Base-by-base conservation (phyloP, 2,113 vertebrate species). In the Sialia sialis region DNA sequence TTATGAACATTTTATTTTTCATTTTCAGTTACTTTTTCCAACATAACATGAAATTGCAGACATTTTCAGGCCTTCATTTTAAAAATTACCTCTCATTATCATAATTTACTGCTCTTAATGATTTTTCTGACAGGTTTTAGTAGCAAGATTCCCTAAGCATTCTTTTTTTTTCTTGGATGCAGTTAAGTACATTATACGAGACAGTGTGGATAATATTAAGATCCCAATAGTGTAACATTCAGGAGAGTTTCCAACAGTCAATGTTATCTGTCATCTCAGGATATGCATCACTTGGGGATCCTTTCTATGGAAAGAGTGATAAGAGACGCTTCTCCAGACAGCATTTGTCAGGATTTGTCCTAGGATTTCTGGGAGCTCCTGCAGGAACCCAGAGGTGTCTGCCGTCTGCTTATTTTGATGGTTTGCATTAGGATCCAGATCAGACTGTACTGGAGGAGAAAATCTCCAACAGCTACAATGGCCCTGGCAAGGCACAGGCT, bases 101-200 rank as follows among this genome's bases (percentile, higher is more conserved):
- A 70, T 97, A 97, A 98, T 97, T 97, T 97, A 97, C 81, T 91
- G 54, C 95, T 96, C 70, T 48, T 95, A 97, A 98, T 96, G 96
- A 97, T 97, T 97, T 95, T 98, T 97, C 90, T 97, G 98, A 96
- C 91, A 95, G 34, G 9, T 96, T 96, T 98, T 93, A 96, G 86
- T 94, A 90, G 88, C 75, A 95, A 96, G 94, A 97, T 91, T 68
- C 91, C 85, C 72, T 92, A 97, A 95, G 86, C 89, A 60, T 87
- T 97, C 51, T 96, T 97, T 96, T 80, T 36, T 96, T 95, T 84
- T 82, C 96, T 92, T 81, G 62, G 22, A 64, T 95, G 52, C 43
- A 88, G 77, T 93, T 94, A 95, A 94, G 88, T 82, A 27, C 66
- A 90, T 97, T 84, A 96, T 89, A 75, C 43, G 79, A 89, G 91